Evolutionary conservation across 2,797 vertebrate genomes (phyloP), one percentile per base, ranked within the genome.

Genomic region (Synaphobranchus kaupii): DNA sequence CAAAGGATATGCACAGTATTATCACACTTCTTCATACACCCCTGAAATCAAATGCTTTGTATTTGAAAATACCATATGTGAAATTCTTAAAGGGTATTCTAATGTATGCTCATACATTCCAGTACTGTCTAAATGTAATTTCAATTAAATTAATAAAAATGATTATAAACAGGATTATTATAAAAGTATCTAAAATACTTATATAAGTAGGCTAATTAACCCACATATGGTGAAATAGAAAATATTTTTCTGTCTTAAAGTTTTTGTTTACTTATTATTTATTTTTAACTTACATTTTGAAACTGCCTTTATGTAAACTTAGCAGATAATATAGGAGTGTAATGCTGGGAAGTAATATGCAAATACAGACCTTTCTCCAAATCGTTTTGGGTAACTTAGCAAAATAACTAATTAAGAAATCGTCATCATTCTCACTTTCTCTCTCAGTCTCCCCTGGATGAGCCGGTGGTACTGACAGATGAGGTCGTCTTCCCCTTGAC

Each of bases 401-500:
- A 28, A 48, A 22, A 13, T 10, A 48, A 50, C 15, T 78, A 4
- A 48, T 50, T 52, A 52, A 34, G 68, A 31, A 73, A 52, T 25
- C 52, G 34, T 8, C 87, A 47, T 84, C 56, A 84, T 17, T 39
- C n/a, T 10, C 25, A 28, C 56, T 86, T 84, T 31, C 66, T 60
- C 83, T 78, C 56, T 47, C 91, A 98, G 98, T 96, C 97, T 85
- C 96, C 97, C 83, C 93, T 97, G 90, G 97, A 98, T 86, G 97
- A 98, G 86, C 98, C 98, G 0, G 96, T 99, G 66, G 97, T 99
- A 22, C 92, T 96, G 88, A 96, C 95, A 0, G 98, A 99, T 85
- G 98, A 99, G 90, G 98, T 99, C 39, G 98, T 99, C 91, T 99
- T 99, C 90, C 98, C 98, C 0, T 96, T 98, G 88, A 98, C 97